Evolutionary conservation across 1,140 invertebrate species (phyloP).

Genomic region (Drosophila nigrodunni): DNA sequence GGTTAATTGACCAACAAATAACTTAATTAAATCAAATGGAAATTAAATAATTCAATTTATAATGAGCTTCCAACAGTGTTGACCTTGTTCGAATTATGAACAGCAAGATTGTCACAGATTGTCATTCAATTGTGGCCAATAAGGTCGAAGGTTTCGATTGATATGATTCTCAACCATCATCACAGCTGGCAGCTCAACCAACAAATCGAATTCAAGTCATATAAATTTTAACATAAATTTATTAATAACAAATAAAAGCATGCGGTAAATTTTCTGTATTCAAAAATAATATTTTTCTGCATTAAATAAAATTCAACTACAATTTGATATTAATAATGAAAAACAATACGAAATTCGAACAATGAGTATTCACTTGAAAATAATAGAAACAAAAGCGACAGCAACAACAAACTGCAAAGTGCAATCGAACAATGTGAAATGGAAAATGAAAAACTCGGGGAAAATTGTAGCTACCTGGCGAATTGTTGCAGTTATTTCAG

Average conservation of each 20-base stretch:
- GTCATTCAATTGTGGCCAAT: not conserved
- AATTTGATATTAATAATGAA: conserved; percentile 20
- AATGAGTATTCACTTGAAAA: conserved; percentile 19
- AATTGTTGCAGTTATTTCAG: conserved; percentile 29
- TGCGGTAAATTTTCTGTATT: too few species aligned
- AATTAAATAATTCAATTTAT: conserved; percentile 82
- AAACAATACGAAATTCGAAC: not conserved
- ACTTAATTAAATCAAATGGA: conserved; percentile 82
- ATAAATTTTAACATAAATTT: not conserved
- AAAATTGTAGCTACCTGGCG: conserved; percentile 26
- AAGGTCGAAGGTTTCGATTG: not conserved
- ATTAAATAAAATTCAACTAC: conserved; percentile 24
- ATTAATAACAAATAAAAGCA: not conserved
- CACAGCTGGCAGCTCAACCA: too few species aligned
- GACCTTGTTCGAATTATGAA: conserved; percentile 76
- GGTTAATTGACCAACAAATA: conserved; percentile 82
- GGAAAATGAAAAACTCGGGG: conserved; percentile 58
- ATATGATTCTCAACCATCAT: not conserved
- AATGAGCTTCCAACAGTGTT: conserved; percentile 71
- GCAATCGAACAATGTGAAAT: conserved; percentile 54
- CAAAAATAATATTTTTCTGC: not conserved
- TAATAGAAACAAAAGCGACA: conserved; percentile 37
- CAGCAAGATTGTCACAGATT: conserved; percentile 48
- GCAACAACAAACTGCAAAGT: conserved; percentile 39
- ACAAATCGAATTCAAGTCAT: too few species aligned